These are phyloP conservation scores for Engraulis encrasicolus DNA, from an alignment of 2,113 vertebrate species.

Conservation along the genomic window DNA sequence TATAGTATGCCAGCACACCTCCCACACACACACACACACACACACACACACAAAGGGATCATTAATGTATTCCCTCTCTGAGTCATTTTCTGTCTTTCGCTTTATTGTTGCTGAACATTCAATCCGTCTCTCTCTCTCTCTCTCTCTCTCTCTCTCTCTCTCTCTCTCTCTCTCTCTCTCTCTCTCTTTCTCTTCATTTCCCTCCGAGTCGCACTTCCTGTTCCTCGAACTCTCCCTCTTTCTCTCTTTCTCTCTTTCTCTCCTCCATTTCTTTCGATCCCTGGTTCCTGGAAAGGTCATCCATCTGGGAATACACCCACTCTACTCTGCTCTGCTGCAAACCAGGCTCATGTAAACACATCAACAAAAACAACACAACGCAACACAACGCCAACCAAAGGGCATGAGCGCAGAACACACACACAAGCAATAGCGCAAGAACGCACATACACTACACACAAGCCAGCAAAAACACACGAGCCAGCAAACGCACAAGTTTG, in stretches of 20 bases:
- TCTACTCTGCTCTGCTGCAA: background rate
- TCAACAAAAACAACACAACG: background rate
- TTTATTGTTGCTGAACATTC: no score
- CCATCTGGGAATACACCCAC: no score
- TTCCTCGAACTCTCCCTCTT: background rate
- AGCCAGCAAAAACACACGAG: no score
- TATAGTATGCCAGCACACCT: background rate
- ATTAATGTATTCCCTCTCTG: background rate
- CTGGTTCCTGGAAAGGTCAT: no score
- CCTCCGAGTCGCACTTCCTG: background rate
- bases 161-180: background rate
- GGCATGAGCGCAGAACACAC: no score
- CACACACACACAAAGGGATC: background rate
- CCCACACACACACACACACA: slow-evolving; percentile 8
- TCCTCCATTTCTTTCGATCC: background rate
- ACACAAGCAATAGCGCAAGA: no score
- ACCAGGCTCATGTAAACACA: background rate
- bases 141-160: no score
- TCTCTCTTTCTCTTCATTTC: background rate
- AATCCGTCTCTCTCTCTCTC: no score
- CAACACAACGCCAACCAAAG: background rate
- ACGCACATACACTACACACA: background rate
- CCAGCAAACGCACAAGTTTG: no score
- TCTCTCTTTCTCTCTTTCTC: background rate
- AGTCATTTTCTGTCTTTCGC: no score